Evolutionary conservation across 2,888 invertebrate species (phyloP), one percentile per base, ranked within the genome.

Genomic region (Athalia cordata): DNA sequence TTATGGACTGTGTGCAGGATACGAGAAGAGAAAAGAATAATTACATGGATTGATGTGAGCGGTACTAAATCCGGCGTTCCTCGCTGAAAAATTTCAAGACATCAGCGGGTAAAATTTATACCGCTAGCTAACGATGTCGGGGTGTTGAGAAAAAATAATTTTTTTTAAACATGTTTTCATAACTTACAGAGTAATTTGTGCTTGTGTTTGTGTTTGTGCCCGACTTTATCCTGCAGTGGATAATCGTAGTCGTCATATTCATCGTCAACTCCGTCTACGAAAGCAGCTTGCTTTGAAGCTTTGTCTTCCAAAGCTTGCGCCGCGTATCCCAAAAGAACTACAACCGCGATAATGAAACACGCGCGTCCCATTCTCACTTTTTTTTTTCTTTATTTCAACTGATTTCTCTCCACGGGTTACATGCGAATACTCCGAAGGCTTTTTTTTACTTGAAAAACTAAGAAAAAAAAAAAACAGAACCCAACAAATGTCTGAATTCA

Each of bases 21-120:
- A 84, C 83, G 84, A 83, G 83, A 84, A 83, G 83, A 83, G 80
- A 84, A 85, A 84, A 84, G 84, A 83, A 78, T 82, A 83, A 85
- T 85, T 86, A 86, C 85, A 80, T 81, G 85, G 84, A 82, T 84
- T 82, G 79, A 84, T 80, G 82, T 84, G 83, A 84, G 84, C 84
- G 82, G 81, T 83, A 84, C 86, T 85, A 84, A 82, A 86, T 82
- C 84, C 82, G 82, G 82, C 80, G 75, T 82, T 83, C 83, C 82
- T 84, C 65, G 81, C 84, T 85, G 84, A 82, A 85, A 85, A 81
- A 79, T 29, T 29, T 29, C 29, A 29, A 29, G 29, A 29, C 29
- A 29, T 29, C 66, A 43, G 6, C 55, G 3, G 47, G 11, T 64
- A 5, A 11, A 15, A 11, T 3, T 15, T 64, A 61, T n/a, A 29